Evolutionary conservation across 2,888 invertebrate species (phyloP), one percentile per base, ranked within the genome.

Genomic region (Melanotus villosus): DNA sequence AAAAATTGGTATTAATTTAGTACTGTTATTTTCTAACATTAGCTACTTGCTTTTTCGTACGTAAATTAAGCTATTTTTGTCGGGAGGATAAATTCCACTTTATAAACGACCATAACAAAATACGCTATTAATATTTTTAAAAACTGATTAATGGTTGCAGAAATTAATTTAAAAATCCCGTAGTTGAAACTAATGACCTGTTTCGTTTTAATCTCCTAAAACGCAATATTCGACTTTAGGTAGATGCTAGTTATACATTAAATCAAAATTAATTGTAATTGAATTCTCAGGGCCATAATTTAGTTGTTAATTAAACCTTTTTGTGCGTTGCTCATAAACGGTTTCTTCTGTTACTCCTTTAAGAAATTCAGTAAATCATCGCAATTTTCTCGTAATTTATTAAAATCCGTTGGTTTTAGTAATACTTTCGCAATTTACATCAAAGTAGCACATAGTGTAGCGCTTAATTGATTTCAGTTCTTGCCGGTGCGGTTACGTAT

Each of bases 141-240:
- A 47, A 47, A 19, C 47, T 47, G 47, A 47, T 47, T 47, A 47
- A 47, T 47, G 23, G 23, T 21, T 47, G 26, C 26, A 26, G 47
- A 47, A 26, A 47, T 47, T 47, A 47, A 47, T 47, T 47, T 47
- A 26, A 47, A 47, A 47, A 47, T 47, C 3, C 47, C 47, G 47
- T 12, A 23, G 47, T 19, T 45, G n/a, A 45, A 45, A 21, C 10
- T 45, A 45, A 45, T 47, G 47, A 26, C 47, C n/a, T 26, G 26
- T 21, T 47, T 47, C 38, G 12, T 12, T 12, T 47, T 47, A 47
- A 47, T 47, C 47, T 47, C 12, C 6, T 26, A 47, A 12, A 47
- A 26, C 45, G n/a, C 21, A 45, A 19, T 45, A 45, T 45, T 45
- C 18, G 9, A 16, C 19, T 19, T 45, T 26, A 21, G n/a, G 23